A percentile compares a stretch with the other conserved stretches of the same genome.
These are phyloP conservation scores for Entomyzon cyanotis DNA, from an alignment of 2,113 vertebrate species.

Conservation along the genomic window DNA sequence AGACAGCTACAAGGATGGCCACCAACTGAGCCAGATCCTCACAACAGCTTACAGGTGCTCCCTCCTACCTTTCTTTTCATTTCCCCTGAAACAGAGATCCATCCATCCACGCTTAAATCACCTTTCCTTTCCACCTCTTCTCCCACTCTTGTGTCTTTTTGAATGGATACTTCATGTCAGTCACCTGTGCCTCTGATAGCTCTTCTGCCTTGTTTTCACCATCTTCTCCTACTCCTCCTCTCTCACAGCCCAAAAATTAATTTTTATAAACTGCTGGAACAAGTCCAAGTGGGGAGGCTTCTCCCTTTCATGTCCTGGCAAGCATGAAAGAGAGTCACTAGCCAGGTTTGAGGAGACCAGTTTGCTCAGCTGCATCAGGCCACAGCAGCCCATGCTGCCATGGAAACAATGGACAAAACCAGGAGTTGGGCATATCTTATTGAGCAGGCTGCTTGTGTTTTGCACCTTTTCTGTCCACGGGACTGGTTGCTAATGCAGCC, in stretches of 20 bases:
- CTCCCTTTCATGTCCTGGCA: neutral
- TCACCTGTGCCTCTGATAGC: rapidly evolving
- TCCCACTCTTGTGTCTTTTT: rapidly evolving
- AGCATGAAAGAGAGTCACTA: neutral
- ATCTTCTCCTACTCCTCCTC: neutral
- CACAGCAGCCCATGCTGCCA: neutral
- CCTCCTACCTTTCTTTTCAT: neutral
- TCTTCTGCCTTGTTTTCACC: neutral
- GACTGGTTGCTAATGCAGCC: neutral
- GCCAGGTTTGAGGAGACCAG: neutral
- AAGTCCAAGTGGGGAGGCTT: rapidly evolving
- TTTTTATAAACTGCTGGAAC: neutral
- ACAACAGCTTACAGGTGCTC: neutral
- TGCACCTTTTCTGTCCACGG: neutral
- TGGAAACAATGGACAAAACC: neutral
- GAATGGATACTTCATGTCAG: rapidly evolving
- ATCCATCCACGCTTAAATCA: neutral
- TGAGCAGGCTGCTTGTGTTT: neutral
- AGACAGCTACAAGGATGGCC: rapidly evolving
- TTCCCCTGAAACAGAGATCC: neutral
- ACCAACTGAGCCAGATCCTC: neutral
- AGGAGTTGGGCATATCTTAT: neutral
- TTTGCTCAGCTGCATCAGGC: neutral
- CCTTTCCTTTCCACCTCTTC: neutral
- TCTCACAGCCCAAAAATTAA: neutral